Evolutionary conservation across 1,140 invertebrate genomes (phyloP).

Genomic region (Lethrus apterus): DNA sequence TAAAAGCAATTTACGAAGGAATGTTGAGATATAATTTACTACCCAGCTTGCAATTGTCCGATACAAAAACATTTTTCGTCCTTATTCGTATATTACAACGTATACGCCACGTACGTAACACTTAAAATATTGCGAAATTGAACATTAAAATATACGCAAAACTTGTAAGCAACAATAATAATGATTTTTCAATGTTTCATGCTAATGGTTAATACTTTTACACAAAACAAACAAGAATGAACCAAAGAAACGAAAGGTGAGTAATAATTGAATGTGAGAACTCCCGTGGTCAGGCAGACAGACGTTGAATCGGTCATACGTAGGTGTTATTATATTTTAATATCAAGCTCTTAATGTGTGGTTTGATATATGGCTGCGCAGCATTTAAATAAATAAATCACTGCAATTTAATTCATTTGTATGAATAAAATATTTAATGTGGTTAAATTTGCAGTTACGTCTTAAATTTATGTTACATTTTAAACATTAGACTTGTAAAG

Average conservation of each 20-base stretch:
- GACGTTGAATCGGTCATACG: constrained; percentile 12
- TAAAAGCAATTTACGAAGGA: no score
- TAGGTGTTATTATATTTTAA: constrained; percentile 36
- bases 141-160: no score
- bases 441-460: constrained; percentile 14
- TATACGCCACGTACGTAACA: no score
- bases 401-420: constrained; percentile 31
- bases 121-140: no score
- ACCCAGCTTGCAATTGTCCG: no score
- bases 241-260: constrained; percentile 9
- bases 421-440: constrained; percentile 21
- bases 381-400: constrained; percentile 31
- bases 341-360: constrained; percentile 27
- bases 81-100: no score
- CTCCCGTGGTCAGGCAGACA: constrained; percentile 1
- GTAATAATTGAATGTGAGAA: constrained; percentile 12
- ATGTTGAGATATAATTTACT: no score
- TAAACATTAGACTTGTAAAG: no score
- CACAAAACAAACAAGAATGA: neutral
- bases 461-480: constrained; percentile 8
- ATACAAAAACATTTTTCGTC: no score
- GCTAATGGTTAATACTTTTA: no score
- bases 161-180: no score
- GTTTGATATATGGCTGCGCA: constrained; percentile 20
- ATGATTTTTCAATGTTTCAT: no score